A percentile compares a stretch with the other conserved stretches of the same genome.
Evolutionary conservation across 2,797 vertebrate genomes (phyloP).

Genomic region (Psittacula derbiana): DNA sequence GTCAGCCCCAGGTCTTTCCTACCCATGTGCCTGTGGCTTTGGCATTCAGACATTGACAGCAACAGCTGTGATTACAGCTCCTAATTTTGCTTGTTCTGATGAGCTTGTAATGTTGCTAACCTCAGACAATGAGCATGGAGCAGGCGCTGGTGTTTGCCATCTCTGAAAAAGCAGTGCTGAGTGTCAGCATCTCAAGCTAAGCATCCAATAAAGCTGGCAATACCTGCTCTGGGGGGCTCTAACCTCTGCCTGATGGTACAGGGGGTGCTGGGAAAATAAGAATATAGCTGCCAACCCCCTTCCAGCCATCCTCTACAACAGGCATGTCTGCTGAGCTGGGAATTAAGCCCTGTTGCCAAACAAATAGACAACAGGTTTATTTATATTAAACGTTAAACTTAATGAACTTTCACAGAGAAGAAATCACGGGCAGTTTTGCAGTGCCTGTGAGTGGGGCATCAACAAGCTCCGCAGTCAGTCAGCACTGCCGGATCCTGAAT

Average conservation of each 20-base stretch:
- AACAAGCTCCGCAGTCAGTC: neutral
- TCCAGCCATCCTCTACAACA: neutral
- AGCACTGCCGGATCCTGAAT: neutral
- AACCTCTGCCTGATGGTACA: neutral
- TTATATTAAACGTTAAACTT: neutral
- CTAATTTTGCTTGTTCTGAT: neutral
- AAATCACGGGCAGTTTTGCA: neutral
- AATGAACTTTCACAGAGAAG: neutral
- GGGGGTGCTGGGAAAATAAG: neutral
- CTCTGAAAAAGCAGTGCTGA: neutral
- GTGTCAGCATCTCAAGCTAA: neutral
- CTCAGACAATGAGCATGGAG: neutral
- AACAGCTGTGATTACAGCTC: neutral
- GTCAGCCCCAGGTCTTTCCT: neutral
- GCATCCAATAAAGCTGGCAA: neutral
- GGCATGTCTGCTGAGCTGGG: neutral
- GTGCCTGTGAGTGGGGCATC: neutral
- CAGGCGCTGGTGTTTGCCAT: neutral
- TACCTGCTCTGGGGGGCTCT: neutral
- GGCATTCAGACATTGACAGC: neutral
- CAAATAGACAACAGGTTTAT: neutral
- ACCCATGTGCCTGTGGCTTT: neutral
- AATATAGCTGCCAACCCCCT: neutral
- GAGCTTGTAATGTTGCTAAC: neutral
- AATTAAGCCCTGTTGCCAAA: neutral